Conservation (phyloP, 2,797 vertebrate species). For the Cynodonichthys magdalenae region DNA sequence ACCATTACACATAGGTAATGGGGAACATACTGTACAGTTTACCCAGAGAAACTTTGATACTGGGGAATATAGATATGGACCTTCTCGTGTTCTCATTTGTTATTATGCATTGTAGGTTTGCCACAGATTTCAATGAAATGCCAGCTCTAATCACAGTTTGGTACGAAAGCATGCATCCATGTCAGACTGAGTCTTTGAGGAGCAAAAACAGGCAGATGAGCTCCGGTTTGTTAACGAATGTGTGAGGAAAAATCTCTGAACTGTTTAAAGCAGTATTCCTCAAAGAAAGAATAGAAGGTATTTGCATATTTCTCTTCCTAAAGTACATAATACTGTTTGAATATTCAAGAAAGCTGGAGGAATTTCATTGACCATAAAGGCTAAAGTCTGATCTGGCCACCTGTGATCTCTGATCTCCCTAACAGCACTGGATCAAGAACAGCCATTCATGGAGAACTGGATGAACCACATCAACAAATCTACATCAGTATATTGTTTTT, state of each 20-base stretch:
- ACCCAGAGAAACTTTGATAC: too few species aligned
- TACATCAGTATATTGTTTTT: too few species aligned
- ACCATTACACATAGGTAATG: too few species aligned
- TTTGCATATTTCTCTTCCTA: background rate
- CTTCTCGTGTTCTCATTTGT: background rate
- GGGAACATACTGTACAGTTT: too few species aligned
- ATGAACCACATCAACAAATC: background rate
- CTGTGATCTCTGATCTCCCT: background rate
- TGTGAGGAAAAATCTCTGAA: background rate
- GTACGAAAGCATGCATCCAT: background rate
- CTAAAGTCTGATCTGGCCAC: background rate
- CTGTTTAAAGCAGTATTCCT: conserved; percentile 1
- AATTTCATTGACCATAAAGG: background rate
- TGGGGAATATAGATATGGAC: background rate
- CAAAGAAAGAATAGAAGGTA: background rate
- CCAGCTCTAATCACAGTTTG: background rate
- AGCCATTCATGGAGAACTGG: background rate
- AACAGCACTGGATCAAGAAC: background rate
- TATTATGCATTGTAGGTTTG: background rate
- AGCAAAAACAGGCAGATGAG: background rate
- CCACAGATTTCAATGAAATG: background rate
- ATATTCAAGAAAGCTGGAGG: conserved; percentile 1
- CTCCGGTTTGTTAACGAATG: background rate
- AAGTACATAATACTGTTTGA: background rate
- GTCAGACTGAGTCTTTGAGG: background rate